These are phyloP conservation scores for Xiphophorus maculatus DNA, from an alignment of 2,113 vertebrate species.

Conservation along the genomic window DNA sequence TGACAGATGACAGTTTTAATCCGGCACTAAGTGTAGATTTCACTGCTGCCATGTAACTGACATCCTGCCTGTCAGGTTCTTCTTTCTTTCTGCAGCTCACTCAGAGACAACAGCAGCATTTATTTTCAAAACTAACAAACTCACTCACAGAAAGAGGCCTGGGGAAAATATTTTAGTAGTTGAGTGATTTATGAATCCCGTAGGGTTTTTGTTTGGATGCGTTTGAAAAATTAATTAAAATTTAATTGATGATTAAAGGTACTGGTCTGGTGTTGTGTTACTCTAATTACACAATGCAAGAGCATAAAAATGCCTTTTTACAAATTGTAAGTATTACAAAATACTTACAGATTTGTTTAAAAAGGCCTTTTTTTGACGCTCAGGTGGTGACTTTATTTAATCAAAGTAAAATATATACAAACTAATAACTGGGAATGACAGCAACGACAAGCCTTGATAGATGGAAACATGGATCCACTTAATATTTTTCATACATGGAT, in stretches of 20 bases:
- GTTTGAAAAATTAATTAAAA: background rate
- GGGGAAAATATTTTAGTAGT: background rate
- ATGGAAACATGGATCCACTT: too few relatives aligned
- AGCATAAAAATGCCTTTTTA: too few relatives aligned
- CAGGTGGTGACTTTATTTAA: too few relatives aligned
- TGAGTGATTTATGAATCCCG: background rate
- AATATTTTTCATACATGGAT: too few relatives aligned
- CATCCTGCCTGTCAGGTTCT: conserved; percentile 56
- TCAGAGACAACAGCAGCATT: conserved; percentile 15
- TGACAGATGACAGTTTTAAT: conserved; percentile 67
- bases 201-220: background rate
- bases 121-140: background rate
- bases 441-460: too few relatives aligned
- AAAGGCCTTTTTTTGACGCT: too few relatives aligned
- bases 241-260: background rate
- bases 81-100: conserved; percentile 25
- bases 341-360: too few relatives aligned
- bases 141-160: background rate
- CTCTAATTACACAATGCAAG: too few relatives aligned
- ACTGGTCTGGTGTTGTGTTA: too few relatives aligned
- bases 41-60: conserved; percentile 58
- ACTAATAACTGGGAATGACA: too few relatives aligned
- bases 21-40: conserved; percentile 60
- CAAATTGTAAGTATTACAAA: too few relatives aligned
- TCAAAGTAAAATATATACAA: too few relatives aligned